Base-by-base conservation (phyloP, 2,888 invertebrate genomes). In the Drosophila seclusa region DNA sequence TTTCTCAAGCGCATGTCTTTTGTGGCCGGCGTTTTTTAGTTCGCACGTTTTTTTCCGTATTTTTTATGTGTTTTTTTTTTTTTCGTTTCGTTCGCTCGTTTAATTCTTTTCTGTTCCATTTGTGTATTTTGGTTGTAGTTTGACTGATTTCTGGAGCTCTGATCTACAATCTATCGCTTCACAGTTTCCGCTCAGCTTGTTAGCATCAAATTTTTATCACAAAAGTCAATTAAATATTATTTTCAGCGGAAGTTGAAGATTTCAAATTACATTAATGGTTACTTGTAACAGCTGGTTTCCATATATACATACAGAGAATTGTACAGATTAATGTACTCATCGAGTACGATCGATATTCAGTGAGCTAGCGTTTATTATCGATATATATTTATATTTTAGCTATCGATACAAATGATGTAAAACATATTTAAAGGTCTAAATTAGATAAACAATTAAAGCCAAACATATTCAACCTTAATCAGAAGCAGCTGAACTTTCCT, bases 21-120 rank as follows among this genome's bases (percentile, higher is more conserved):
- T 64, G 73, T 68, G 90, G 78, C 81, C 69, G 65, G 72, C 67
- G 59, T 80, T 62, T 77, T 78, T 48, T 87, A 89, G 90, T 90
- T 90, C 89, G 86, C 86, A 86, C 86, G 90, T 90, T 86, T 83
- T 88, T 88, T 67, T 40, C 32, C 52, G 68, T 66, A 65, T 68
- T 45, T 65, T 29, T 10, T 24, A 64, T 18, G 21, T 62, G 21
- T 49, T 52, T 32, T 38, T 48, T 38, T 48, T 38, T 27, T 49
- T 65, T 57, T 78, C 57, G 63, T 50, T 65, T 50, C 34, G 21
- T 32, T 54, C 52, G 49, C 8, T 49, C 53, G 16, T 10, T 57
- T 29, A 40, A 40, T 40, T 40, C 1, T n/a, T 54, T 63, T n/a
- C 29, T 58, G 65, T 67, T 38, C 24, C 52, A 36, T 49, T 69